These are phyloP conservation scores for Styela clava DNA, from an alignment of 23 tunicate genomes.

Conservation along the genomic window DNA sequence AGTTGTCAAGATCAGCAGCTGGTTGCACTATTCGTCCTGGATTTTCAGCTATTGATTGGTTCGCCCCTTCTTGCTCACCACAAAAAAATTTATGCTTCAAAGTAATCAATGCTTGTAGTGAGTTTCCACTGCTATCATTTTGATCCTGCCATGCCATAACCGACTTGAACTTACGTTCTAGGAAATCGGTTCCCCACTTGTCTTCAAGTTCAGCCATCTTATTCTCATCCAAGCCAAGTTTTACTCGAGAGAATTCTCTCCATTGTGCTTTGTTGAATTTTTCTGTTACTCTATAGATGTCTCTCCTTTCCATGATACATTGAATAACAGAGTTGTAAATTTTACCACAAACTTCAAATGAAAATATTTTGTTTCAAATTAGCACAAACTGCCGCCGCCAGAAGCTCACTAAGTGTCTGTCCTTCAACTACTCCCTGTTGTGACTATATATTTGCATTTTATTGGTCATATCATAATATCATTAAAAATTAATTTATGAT, in stretches of 20 bases:
- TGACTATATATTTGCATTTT: too few relatives aligned
- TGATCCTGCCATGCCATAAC: neutral
- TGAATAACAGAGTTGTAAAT: too few relatives aligned
- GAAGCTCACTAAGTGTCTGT: too few relatives aligned
- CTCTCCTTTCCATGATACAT: neutral
- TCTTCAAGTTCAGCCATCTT: neutral
- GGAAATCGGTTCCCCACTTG: neutral
- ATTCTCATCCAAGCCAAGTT: neutral
- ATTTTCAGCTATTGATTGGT: too few relatives aligned
- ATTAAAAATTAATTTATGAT: too few relatives aligned
- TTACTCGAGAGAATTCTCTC: neutral
- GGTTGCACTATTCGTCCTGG: too few relatives aligned
- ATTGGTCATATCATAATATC: too few relatives aligned
- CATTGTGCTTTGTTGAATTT: neutral
- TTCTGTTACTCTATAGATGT: neutral
- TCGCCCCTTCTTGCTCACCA: neutral
- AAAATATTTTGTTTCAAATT: too few relatives aligned
- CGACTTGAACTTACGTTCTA: neutral
- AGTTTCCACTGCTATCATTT: neutral
- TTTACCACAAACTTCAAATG: too few relatives aligned
- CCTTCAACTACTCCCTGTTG: too few relatives aligned
- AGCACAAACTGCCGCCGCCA: too few relatives aligned
- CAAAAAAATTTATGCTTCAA: neutral
- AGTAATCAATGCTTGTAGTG: neutral
- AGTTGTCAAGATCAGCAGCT: too few relatives aligned